A percentile compares a stretch with the other conserved stretches of the same genome.
Evolutionary conservation across 1,140 invertebrate species (phyloP).

Genomic region (Meloidogyne chitwoodi): DNA sequence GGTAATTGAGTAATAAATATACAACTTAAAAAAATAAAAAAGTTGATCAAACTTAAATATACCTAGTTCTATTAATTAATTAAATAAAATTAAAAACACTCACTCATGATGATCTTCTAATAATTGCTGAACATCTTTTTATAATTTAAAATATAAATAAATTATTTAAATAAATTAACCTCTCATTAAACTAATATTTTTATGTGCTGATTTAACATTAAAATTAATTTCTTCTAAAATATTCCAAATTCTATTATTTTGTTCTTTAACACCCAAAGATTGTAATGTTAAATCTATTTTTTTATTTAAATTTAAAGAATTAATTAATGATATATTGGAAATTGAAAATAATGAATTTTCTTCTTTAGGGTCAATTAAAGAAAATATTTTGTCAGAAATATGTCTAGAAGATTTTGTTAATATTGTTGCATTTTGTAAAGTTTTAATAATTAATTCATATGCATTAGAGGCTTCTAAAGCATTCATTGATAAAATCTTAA

Average conservation of each 20-base stretch:
- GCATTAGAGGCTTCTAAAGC: conserved; percentile 54
- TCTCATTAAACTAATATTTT: conserved; percentile 36
- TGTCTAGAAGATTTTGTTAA: conserved; percentile 36
- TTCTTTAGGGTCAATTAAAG: conserved; percentile 18
- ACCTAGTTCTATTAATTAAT: too few species aligned
- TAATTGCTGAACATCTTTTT: conserved; percentile 40
- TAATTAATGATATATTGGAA: conserved; percentile 22
- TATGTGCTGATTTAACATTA: conserved; percentile 4
- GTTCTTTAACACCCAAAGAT: conserved; percentile 9
- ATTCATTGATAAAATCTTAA: conserved; percentile 38
- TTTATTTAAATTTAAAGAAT: conserved; percentile 17
- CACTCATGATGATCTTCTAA: conserved; percentile 56
- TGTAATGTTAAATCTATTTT: conserved; percentile 21
- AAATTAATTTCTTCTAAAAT: conserved; percentile 22
- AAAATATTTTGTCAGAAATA: conserved; percentile 30
- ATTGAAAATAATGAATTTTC: conserved; percentile 32
- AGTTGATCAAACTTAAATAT: too few species aligned
- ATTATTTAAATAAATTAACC: conserved; percentile 3
- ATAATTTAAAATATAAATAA: background rate
- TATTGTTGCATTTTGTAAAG: conserved; percentile 47
- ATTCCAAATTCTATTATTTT: conserved; percentile 19
- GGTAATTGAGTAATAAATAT: too few species aligned
- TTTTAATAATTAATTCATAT: conserved; percentile 49
- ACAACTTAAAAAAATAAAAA: too few species aligned
- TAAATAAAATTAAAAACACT: background rate